phyloP scores from a whole-genome alignment of 2,888 invertebrate species.

The Drosophila histrio region DNA sequence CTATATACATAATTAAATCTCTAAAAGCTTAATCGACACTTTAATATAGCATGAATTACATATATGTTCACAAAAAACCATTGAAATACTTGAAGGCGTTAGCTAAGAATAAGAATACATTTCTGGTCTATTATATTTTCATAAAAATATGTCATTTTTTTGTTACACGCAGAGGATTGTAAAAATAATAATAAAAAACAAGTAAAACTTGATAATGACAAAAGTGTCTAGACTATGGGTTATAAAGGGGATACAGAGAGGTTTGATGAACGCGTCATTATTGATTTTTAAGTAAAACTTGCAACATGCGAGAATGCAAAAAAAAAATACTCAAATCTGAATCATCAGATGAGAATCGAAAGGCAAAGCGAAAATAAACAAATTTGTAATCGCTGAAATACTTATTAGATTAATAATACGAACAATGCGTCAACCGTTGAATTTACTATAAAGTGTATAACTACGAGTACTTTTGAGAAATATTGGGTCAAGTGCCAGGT shows the following conservation, averaged over 20 bases:
- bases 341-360: slow-evolving; percentile 19
- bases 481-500: too few species aligned
- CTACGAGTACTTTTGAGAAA: too few species aligned
- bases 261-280: slow-evolving; percentile 8
- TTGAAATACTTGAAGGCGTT: not conserved
- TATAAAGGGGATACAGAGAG: not conserved
- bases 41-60: too few species aligned
- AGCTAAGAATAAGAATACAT: not conserved
- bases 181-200: not conserved
- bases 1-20: not conserved
- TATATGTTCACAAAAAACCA: not conserved
- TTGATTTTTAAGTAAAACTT: slow-evolving; percentile 19
- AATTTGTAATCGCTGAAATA: not conserved
- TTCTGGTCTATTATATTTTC: too few species aligned
- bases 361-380: not conserved
- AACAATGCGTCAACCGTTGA: not conserved
- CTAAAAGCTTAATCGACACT: not conserved
- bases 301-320: not conserved
- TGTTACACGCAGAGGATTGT: too few species aligned
- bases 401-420: not conserved
- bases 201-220: slow-evolving; percentile 7
- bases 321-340: slow-evolving; percentile 18
- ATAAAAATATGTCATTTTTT: too few species aligned
- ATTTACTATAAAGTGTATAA: too few species aligned
- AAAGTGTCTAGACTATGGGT: slow-evolving; percentile 1